A percentile compares a stretch with the other conserved stretches of the same genome.
Conservation (phyloP, 2,888 invertebrate genomes). For the Mesodorylaimus sp. region DNA sequence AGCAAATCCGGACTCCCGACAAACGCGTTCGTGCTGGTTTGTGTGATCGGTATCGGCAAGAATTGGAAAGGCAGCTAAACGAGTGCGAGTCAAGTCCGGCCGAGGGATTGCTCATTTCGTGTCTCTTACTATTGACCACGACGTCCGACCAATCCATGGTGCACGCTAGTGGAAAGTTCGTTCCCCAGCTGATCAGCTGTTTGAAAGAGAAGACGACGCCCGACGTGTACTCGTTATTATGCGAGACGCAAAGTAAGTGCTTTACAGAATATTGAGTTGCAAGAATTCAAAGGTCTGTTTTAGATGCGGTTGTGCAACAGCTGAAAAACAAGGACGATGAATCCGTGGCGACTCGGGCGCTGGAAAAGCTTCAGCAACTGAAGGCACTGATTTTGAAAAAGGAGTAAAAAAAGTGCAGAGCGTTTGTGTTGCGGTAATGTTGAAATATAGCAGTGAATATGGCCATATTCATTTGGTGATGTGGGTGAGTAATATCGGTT, state of each 20-base stretch:
- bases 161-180: conserved; percentile 81
- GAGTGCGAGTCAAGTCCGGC: conserved; percentile 55
- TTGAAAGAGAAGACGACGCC: conserved; percentile 48
- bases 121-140: conserved; percentile 55
- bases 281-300: background rate
- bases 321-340: background rate
- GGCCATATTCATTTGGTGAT: too few relatives aligned
- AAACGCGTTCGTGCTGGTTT: conserved; percentile 14
- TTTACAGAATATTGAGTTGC: background rate
- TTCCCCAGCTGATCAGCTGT: conserved; percentile 55
- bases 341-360: too few relatives aligned
- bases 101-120: conserved; percentile 54
- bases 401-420: too few relatives aligned
- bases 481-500: too few relatives aligned
- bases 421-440: too few relatives aligned
- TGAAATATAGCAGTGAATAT: too few relatives aligned
- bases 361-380: too few relatives aligned
- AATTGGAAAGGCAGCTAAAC: conserved; percentile 53
- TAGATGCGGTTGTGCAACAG: background rate
- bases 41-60: background rate
- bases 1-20: conserved; percentile 14
- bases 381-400: too few relatives aligned
- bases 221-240: background rate
- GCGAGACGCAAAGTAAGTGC: background rate
- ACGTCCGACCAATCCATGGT: conserved; percentile 57